Percentiles rank a stretch among this genome's conserved stretches.
These are phyloP conservation scores for Percopsis transmontana DNA, from an alignment of 2,113 vertebrate species.

Conservation along the genomic window DNA sequence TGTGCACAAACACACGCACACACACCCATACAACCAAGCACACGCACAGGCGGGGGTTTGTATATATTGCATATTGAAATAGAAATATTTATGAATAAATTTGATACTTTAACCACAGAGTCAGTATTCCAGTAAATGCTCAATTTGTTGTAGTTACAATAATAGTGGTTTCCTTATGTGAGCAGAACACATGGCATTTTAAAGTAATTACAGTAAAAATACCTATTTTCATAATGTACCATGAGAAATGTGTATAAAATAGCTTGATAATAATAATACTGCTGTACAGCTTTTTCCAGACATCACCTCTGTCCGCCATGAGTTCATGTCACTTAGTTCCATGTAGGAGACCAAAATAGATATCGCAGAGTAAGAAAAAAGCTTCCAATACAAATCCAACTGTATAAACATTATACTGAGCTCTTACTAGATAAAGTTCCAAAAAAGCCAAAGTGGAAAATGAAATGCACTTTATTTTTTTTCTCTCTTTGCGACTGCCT, in stretches of 20 bases:
- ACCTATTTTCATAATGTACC: constrained; percentile 66
- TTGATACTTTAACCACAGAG: constrained; percentile 36
- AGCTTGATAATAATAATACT: constrained; percentile 65
- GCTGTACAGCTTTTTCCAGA: constrained; percentile 47
- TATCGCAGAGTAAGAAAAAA: constrained; percentile 76
- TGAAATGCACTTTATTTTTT: constrained; percentile 70
- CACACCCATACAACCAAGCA: constrained; percentile 17
- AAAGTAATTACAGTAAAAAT: constrained; percentile 75
- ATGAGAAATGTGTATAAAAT: constrained; percentile 78
- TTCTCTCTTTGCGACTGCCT: constrained; percentile 37
- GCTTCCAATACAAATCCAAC: constrained; percentile 78
- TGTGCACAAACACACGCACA: constrained; percentile 18
- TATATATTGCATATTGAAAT: constrained; percentile 57
- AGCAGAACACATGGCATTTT: constrained; percentile 60
- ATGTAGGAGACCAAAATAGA: constrained; percentile 69
- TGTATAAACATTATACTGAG: constrained; percentile 78
- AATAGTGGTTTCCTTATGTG: constrained; percentile 51
- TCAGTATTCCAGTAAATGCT: constrained; percentile 37
- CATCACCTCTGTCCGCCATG: constrained; percentile 40
- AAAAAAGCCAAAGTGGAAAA: constrained; percentile 74
- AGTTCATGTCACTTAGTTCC: constrained; percentile 68
- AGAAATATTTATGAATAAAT: constrained; percentile 52
- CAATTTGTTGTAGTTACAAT: constrained; percentile 39
- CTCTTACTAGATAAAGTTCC: constrained; percentile 72
- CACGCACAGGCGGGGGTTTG: constrained; percentile 16